These are phyloP conservation scores for Petrophora chlorosata DNA, from an alignment of 2,888 invertebrate species.

Conservation along the genomic window DNA sequence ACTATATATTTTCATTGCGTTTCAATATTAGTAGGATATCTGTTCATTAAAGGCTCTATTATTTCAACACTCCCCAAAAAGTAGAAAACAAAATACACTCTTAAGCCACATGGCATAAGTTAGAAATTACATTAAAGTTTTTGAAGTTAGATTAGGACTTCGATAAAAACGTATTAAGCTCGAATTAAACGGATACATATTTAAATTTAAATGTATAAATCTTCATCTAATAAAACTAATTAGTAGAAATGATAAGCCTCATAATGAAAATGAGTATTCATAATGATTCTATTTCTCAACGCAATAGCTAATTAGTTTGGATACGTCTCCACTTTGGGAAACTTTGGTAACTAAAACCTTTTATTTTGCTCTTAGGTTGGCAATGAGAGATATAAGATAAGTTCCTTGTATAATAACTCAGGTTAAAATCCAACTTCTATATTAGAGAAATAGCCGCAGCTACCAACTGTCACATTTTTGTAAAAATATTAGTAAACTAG, in stretches of 20 bases:
- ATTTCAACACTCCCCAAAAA: too few relatives aligned
- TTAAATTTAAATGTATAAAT: constrained; percentile 11
- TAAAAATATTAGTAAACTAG: too few relatives aligned
- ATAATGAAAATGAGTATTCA: constrained; percentile 17
- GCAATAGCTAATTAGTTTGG: constrained; percentile 7
- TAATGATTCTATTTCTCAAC: constrained; percentile 3
- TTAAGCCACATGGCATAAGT: too few relatives aligned
- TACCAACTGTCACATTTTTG: too few relatives aligned
- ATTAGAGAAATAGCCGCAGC: too few relatives aligned
- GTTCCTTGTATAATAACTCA: too few relatives aligned
- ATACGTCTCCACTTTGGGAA: constrained; percentile 5
- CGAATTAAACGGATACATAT: constrained; percentile 5
- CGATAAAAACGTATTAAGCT: constrained; percentile 8
- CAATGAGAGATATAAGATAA: too few relatives aligned
- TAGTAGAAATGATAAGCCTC: constrained; percentile 19
- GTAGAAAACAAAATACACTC: too few relatives aligned
- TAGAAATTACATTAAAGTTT: not conserved
- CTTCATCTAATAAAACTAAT: constrained; percentile 20
- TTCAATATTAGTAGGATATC: too few relatives aligned
- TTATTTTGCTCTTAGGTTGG: too few relatives aligned
- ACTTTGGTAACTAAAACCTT: not conserved
- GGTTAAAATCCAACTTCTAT: too few relatives aligned
- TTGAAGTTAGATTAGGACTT: constrained; percentile 1
- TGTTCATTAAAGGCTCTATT: constrained; percentile 18
- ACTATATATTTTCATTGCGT: too few relatives aligned